Evolutionary conservation across 1,140 invertebrate species (phyloP), one percentile per base, ranked within the genome.

Genomic region (Hypothenemus hampei): DNA sequence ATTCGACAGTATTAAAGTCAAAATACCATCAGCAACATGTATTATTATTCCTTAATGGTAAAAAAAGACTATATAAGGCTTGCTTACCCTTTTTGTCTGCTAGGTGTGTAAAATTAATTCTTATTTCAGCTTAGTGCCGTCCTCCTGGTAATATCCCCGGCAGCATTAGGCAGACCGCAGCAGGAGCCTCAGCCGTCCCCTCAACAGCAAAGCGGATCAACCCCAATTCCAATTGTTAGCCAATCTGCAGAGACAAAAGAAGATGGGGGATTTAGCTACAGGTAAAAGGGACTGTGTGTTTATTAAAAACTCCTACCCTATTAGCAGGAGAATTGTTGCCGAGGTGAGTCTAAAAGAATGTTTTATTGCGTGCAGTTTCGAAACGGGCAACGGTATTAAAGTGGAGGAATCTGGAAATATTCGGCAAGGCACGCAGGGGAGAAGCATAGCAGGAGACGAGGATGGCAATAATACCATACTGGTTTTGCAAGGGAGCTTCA

Each of bases 361-460:
- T 43, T 43, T 43, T 41, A 21, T 11, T 10, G 3, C 18, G 2
- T 48, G 22, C 26, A 53, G 50, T 11, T 53, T 44, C 35, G 50
- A 53, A 53, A 53, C 50, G 22, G 50, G 50, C n/a, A 53, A 53
- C 21, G 50, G 50, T 4, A 53, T 53, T 11, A 53, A 53, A 43
- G 50, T 53, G 20, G 50, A 53, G 21, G 50, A 53, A 35, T 15
- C 19, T 24, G 50, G 50, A 7, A 44, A 19, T 26, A 2, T 53
- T 8, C 43, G 44, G 16, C n/a, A 40, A 29, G 36, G 23, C 15
- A 0, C 36, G 8, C 40, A 44, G 16, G 50, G 40, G 16, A 31
- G 40, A 53, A 53, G 50, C 23, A 11, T 20, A 1, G 48, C 22
- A 29, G 48, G 23, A n/a, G 22, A 41, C 3, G 36, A 26, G 10